A percentile compares a stretch with the other conserved stretches of the same genome.
Conservation (phyloP, 2,888 invertebrate genomes). For the Lasioglossum vierecki region DNA sequence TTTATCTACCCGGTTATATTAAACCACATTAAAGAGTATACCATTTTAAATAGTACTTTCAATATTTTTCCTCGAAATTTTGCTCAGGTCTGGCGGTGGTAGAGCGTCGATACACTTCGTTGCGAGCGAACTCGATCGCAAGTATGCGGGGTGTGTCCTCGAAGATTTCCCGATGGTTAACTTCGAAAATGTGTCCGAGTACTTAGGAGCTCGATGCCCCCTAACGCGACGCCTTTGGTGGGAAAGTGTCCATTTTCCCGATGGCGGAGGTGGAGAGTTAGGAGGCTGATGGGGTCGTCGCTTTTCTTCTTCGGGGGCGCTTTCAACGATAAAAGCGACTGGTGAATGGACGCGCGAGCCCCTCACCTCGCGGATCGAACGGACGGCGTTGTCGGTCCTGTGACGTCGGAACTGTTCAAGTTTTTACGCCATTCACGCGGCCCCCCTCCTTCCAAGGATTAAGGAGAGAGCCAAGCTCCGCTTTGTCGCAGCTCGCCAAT, state of each 20-base stretch:
- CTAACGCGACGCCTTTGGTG: conserved; percentile 42
- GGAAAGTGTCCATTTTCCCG: conserved; percentile 62
- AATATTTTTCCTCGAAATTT: no score
- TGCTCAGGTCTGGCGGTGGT: no score
- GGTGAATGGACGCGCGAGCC: conserved; percentile 65
- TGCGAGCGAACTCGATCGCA: background rate
- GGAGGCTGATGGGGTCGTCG: conserved; percentile 12
- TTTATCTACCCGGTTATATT: background rate
- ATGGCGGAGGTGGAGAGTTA: conserved; percentile 30
- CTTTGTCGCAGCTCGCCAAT: conserved; percentile 61
- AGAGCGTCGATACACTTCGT: conserved; percentile 4
- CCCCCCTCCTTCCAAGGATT: conserved; percentile 40
- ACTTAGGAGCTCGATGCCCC: conserved; percentile 49
- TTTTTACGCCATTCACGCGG: conserved; percentile 67
- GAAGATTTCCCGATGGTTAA: conserved; percentile 56
- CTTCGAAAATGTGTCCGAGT: conserved; percentile 48
- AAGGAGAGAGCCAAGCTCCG: conserved; percentile 53
- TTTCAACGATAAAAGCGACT: conserved; percentile 68
- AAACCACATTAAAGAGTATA: no score
- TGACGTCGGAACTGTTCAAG: conserved; percentile 62
- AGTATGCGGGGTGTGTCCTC: background rate
- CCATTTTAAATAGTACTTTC: no score
- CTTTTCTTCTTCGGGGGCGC: conserved; percentile 61
- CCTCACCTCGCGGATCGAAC: conserved; percentile 59
- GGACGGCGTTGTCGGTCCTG: conserved; percentile 37